Base-by-base conservation (phyloP, 2,888 invertebrate species). In the Drosophila flavopinicola region DNA sequence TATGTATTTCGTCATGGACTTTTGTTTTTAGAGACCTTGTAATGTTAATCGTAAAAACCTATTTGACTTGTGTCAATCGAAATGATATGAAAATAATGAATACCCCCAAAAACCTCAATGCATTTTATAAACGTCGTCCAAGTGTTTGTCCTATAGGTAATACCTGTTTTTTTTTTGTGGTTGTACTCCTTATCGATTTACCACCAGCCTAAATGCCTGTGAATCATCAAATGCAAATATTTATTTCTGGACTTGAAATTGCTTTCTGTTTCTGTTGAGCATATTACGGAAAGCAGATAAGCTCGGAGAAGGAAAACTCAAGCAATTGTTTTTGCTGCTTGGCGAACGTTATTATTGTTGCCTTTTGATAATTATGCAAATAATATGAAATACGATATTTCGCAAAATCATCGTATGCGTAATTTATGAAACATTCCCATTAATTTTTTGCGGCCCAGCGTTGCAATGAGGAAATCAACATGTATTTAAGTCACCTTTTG, bases 11-110 rank as follows among this genome's bases (percentile, higher is more conserved):
- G 44, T 29, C 51, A 66, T 57, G 59, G 59, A 66, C 67, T 60
- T 72, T 66, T 35, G 15, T 35, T 6, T 30, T 65, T n/a, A n/a
- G 61, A 60, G 76, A 77, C 82, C 69, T 80, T 78, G 77, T 86
- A 84, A 73, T 78, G n/a, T 73, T 44, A 65, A 51, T 38, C 66
- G 20, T 33, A 70, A 38, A 49, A 17, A 53, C 37, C 20, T 20
- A 20, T 20, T 33, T 67, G 65, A 65, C 51, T 48, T 37, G 25
- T 61, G 23, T 27, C 44, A 9, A 38, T 32, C 20, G 17, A 39
- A 33, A 25, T 32, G 9, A 38, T 56, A 54, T 54, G 48, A 35
- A 54, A 33, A 38, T 9, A 66, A 53, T 48, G 37, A 48, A 51
- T 45, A 60, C 29, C 25, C 20, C n/a, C 9, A 65, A 64, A 64